Conservation (phyloP, 2,888 invertebrate genomes). For the Cephonodes hylas region DNA sequence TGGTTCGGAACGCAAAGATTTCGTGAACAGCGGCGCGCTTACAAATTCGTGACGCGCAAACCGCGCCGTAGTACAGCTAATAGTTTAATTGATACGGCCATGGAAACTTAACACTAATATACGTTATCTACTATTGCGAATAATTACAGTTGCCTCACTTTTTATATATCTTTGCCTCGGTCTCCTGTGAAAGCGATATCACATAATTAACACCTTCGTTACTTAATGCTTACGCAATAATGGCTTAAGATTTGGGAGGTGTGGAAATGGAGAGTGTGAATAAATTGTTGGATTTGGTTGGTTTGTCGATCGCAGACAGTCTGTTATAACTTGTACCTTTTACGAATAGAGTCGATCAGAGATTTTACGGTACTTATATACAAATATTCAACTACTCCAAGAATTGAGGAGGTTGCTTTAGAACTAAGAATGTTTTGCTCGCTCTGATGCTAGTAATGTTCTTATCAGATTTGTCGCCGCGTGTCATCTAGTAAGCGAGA, state of each 20-base stretch:
- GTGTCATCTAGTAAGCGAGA: too few relatives aligned
- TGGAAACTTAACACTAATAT: conserved; percentile 16
- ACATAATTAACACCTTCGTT: not conserved
- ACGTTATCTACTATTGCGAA: conserved; percentile 10
- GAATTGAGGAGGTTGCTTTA: too few relatives aligned
- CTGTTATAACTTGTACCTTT: too few relatives aligned
- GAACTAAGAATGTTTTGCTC: not conserved
- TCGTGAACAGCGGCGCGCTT: not conserved
- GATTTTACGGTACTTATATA: too few relatives aligned
- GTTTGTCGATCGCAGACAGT: too few relatives aligned
- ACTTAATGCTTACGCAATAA: not conserved
- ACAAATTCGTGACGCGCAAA: conserved; percentile 11
- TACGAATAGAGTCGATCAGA: too few relatives aligned
- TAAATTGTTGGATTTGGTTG: not conserved
- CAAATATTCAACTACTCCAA: too few relatives aligned
- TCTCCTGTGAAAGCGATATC: conserved; percentile 15
- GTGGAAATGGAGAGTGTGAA: not conserved
- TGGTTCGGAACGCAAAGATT: not conserved
- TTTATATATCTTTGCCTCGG: not conserved
- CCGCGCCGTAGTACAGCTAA: conserved; percentile 8
- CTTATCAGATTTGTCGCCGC: too few relatives aligned
- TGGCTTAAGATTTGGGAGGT: not conserved
- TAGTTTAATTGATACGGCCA: conserved; percentile 20
- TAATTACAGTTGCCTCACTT: not conserved
- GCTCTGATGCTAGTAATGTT: too few relatives aligned